Percentiles rank a stretch among this genome's conserved stretches.
These are phyloP conservation scores for Cryptus viduatorius DNA, from an alignment of 2,888 invertebrate genomes.

Conservation along the genomic window DNA sequence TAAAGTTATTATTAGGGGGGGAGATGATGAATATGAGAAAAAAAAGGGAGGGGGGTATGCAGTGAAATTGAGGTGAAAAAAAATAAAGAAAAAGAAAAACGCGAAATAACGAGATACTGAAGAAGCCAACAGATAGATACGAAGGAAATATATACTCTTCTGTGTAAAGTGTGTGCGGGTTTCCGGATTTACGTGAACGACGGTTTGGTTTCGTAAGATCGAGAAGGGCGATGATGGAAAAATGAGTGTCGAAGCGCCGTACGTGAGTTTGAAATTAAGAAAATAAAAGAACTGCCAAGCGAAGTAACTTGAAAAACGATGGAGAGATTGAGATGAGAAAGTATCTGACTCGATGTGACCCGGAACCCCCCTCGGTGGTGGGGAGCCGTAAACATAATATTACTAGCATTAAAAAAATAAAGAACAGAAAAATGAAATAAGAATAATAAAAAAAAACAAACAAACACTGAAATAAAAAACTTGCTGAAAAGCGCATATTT, in stretches of 20 bases:
- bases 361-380: constrained; percentile 28
- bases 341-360: constrained; percentile 45
- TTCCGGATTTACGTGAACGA: constrained; percentile 37
- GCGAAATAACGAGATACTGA: constrained; percentile 58
- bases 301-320: constrained; percentile 25
- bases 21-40: constrained; percentile 14
- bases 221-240: not conserved
- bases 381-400: constrained; percentile 54
- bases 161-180: constrained; percentile 31
- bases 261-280: not conserved
- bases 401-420: constrained; percentile 51
- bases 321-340: constrained; percentile 31
- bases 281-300: not conserved
- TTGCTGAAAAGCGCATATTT: constrained; percentile 24
- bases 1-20: constrained; percentile 62
- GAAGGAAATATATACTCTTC: constrained; percentile 37
- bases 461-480: constrained; percentile 18
- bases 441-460: too few relatives aligned
- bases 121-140: constrained; percentile 28
- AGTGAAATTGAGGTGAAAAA: constrained; percentile 19
- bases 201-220: constrained; percentile 43
- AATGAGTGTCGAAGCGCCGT: constrained; percentile 8
- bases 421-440: constrained; percentile 12
- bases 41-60: constrained; percentile 11
- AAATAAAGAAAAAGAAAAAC: constrained; percentile 23